Base-by-base conservation (phyloP, 2,888 invertebrate species). In the Lithophane socia region DNA sequence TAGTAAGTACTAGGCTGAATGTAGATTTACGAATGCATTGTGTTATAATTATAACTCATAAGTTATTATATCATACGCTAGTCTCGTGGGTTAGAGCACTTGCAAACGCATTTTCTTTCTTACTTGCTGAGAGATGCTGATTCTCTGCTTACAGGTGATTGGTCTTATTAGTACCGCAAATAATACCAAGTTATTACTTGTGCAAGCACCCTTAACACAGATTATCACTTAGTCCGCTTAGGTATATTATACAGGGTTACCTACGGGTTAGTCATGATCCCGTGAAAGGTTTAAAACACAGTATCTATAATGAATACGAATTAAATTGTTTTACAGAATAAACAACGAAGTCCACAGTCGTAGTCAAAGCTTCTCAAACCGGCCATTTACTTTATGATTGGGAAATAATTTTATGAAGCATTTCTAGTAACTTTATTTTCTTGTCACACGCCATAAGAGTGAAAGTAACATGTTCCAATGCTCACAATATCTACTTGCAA, bases 401-500 rank as follows among this genome's bases (percentile, higher is more conserved):
- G 63, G 72, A 70, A 86, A 84, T 65, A 86, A 84, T 65, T 61
- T 65, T 68, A 73, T 67, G 65, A 78, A 58, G 69, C 74, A 78
- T 74, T 79, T 80, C 83, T 82, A 87, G 80, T 74, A 79, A 84
- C 77, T 87, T 89, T 84, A 88, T 87, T 90, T 89, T 86, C 87
- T 81, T 86, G 87, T 87, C 88, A 87, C 89, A 85, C 75, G 73
- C 84, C 69, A 60, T 79, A 86, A 87, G 90, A 93, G 94, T 94
- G 94, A 94, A 94, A 94, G 94, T 94, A 87, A 86, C 89, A 86
- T 89, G 77, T 79, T 90, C 88, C 90, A 90, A 91, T 90, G 90
- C 78, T 86, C 89, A 89, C 89, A 88, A 88, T 88, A 86, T 88
- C 83, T 84, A 84, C 79, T 84, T 76, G 81, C 88, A 89, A 87